A percentile compares a stretch with the other conserved stretches of the same genome.
Evolutionary conservation across 2,888 invertebrate species (phyloP).

Genomic region (Horisme vitalbata): DNA sequence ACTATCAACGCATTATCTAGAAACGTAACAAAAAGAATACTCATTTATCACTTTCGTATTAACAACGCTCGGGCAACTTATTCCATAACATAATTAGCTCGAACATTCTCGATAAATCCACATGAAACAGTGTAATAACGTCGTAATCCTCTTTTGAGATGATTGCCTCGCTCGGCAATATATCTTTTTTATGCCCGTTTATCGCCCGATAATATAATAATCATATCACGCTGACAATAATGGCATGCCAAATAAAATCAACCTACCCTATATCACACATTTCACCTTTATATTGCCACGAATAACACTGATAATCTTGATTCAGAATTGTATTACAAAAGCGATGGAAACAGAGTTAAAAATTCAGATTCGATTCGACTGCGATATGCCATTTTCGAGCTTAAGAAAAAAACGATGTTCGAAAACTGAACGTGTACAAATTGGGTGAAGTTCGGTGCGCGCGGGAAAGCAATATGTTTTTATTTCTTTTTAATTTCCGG

Average conservation of each 20-base stretch:
- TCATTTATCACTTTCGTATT: slow-evolving; percentile 39
- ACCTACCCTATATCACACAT: slow-evolving; percentile 70
- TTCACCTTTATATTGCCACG: slow-evolving; percentile 44
- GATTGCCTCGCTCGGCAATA: slow-evolving; percentile 69
- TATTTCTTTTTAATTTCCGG: slow-evolving; percentile 82
- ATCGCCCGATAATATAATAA: slow-evolving; percentile 81
- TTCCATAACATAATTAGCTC: slow-evolving; percentile 46
- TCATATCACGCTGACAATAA: slow-evolving; percentile 79
- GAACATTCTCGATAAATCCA: slow-evolving; percentile 70
- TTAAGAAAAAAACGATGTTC: slow-evolving; percentile 57
- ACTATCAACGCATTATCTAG: slow-evolving; percentile 13
- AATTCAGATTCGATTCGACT: slow-evolving; percentile 25
- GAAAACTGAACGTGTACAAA: slow-evolving; percentile 76
- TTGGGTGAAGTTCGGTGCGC: slow-evolving; percentile 77
- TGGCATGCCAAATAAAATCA: slow-evolving; percentile 79
- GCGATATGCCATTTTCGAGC: slow-evolving; percentile 47
- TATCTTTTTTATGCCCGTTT: slow-evolving; percentile 79
- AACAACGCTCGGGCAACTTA: slow-evolving; percentile 41
- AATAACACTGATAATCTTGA: slow-evolving; percentile 30
- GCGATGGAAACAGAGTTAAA: slow-evolving; percentile 33
- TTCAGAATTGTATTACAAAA: slow-evolving; percentile 18
- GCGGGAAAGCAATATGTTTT: slow-evolving; percentile 81
- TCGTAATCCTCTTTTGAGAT: slow-evolving; percentile 68
- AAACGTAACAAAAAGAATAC: slow-evolving; percentile 15
- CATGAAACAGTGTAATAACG: slow-evolving; percentile 70